phyloP scores from a whole-genome alignment of 1,140 invertebrate species.

The Saxidomus purpurata region DNA sequence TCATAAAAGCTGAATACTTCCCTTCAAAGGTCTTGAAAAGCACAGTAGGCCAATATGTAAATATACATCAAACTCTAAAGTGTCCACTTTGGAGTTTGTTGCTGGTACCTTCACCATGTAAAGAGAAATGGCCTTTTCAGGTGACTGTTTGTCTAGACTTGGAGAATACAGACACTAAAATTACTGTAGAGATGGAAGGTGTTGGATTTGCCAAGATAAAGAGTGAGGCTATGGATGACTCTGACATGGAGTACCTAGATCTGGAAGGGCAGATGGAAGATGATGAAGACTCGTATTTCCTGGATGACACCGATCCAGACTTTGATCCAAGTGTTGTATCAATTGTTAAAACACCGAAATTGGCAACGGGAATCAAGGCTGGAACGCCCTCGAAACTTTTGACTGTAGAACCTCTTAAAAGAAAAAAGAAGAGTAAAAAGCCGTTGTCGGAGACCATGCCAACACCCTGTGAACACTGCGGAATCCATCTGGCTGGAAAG shows the following conservation, averaged over 20 bases:
- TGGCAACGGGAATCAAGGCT: not conserved
- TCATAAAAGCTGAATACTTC: not conserved
- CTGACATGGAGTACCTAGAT: constrained; percentile 52
- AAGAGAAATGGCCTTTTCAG: not conserved
- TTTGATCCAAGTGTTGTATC: not conserved
- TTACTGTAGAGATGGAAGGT: not conserved
- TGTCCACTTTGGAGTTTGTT: not conserved
- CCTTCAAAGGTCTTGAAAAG: constrained; percentile 39
- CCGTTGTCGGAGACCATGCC: constrained; percentile 52
- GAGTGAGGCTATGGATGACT: constrained; percentile 50
- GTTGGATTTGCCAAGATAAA: not conserved
- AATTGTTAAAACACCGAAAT: not conserved
- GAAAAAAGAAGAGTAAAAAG: constrained; percentile 40
- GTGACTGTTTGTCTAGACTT: not conserved
- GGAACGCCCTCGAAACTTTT: no score
- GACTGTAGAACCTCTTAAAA: not conserved
- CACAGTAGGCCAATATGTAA: constrained; percentile 27
- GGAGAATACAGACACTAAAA: not conserved
- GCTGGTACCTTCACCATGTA: not conserved
- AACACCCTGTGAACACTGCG: constrained; percentile 59
- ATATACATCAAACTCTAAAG: not conserved
- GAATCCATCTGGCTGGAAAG: constrained; percentile 38
- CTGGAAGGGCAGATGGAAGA: constrained; percentile 21
- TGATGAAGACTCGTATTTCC: not conserved
- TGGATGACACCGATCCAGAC: not conserved